Conservation (phyloP, 2,113 vertebrate species). For the Cynoglossus semilaevis region DNA sequence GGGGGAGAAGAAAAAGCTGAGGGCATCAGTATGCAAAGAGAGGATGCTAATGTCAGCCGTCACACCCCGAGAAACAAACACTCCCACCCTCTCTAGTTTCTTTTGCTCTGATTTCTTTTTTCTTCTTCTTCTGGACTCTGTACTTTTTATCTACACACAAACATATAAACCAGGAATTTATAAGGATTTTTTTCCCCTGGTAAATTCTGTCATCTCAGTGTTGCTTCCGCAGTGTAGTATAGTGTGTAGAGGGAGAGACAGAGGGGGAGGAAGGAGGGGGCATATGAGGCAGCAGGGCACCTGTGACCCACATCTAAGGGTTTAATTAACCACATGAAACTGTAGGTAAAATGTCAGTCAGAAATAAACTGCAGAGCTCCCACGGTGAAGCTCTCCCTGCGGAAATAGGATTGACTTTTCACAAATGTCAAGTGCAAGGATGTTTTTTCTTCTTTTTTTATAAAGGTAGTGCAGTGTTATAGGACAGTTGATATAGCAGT, state of each 20-base stretch:
- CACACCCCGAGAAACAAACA: neutral
- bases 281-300: slow-evolving; percentile 28
- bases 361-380: slow-evolving; percentile 37
- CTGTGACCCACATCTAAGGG: slow-evolving; percentile 43
- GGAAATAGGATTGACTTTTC: slow-evolving; percentile 1
- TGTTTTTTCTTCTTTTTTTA: too few relatives aligned
- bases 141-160: too few relatives aligned
- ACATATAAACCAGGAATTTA: too few relatives aligned
- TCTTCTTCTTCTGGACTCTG: too few relatives aligned
- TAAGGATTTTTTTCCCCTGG: too few relatives aligned
- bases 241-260: neutral
- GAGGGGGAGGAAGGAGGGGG: too few relatives aligned
- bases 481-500: too few relatives aligned
- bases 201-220: too few relatives aligned
- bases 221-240: slow-evolving; percentile 1
- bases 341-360: slow-evolving; percentile 61
- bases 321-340: slow-evolving; percentile 68
- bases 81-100: neutral
- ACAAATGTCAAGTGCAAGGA: too few relatives aligned
- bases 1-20: neutral
- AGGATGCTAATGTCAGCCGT: slow-evolving; percentile 8
- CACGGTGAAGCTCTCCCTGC: slow-evolving; percentile 4
- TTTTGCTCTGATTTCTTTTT: too few relatives aligned
- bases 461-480: too few relatives aligned
- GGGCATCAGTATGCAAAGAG: slow-evolving; percentile 32